Percentiles rank a stretch among this genome's conserved stretches.
Conservation (phyloP, 2,888 invertebrate genomes). For the Blastobasis adustella region DNA sequence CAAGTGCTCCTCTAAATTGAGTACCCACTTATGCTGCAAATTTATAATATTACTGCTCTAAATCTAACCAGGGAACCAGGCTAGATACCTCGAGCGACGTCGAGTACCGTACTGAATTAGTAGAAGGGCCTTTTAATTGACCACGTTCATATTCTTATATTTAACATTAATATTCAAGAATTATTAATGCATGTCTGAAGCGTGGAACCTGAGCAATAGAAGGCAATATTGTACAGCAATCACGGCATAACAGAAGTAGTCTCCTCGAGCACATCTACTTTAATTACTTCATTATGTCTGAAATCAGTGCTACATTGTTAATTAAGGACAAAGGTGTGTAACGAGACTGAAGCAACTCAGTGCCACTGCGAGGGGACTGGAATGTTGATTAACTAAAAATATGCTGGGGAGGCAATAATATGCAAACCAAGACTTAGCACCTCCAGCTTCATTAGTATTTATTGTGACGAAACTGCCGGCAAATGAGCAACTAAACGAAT, state of each 20-base stretch:
- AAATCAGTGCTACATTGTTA: slow-evolving; percentile 25
- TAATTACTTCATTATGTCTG: slow-evolving; percentile 7
- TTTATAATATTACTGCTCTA: slow-evolving; percentile 69
- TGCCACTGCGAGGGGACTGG: slow-evolving; percentile 28
- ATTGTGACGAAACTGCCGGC: slow-evolving; percentile 29
- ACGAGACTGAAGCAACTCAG: slow-evolving; percentile 28
- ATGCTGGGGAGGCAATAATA: slow-evolving; percentile 25
- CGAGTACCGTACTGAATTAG: slow-evolving; percentile 38
- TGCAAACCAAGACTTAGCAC: slow-evolving; percentile 30
- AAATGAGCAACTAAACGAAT: not conserved
- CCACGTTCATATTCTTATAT: too few species aligned
- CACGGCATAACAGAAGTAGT: too few species aligned
- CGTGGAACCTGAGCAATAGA: too few species aligned
- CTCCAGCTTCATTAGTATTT: slow-evolving; percentile 47
- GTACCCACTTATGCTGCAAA: slow-evolving; percentile 62
- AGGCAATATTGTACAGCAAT: too few species aligned
- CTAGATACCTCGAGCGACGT: slow-evolving; percentile 36
- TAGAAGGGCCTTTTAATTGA: not conserved
- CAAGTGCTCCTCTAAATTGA: slow-evolving; percentile 59
- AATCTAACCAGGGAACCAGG: slow-evolving; percentile 27
- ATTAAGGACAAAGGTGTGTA: slow-evolving; percentile 44
- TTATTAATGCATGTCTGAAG: too few species aligned
- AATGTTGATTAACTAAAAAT: slow-evolving; percentile 58
- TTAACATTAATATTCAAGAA: too few species aligned
- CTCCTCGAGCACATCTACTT: not conserved